Conservation (phyloP, 2,113 vertebrate species). For the Pionites leucogaster region DNA sequence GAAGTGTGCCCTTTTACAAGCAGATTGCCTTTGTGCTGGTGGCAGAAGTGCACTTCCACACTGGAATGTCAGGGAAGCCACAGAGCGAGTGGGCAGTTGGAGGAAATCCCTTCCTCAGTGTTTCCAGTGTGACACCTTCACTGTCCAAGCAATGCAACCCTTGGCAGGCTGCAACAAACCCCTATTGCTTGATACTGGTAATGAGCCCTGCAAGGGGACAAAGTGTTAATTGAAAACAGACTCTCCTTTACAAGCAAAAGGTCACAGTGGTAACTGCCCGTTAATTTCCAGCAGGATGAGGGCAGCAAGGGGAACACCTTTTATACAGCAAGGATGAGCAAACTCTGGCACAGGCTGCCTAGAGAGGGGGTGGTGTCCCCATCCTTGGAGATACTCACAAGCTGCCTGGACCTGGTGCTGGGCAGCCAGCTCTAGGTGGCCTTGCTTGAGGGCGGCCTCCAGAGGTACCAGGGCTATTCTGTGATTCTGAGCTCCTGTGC, state of each 20-base stretch:
- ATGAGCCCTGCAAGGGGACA: background rate
- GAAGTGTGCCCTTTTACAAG: rapidly evolving
- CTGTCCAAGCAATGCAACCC: rapidly evolving
- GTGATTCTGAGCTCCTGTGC: background rate
- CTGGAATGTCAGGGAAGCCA: background rate
- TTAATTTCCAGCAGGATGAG: background rate
- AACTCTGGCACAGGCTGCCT: background rate
- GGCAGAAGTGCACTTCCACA: background rate
- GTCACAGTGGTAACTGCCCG: background rate
- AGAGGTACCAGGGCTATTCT: background rate
- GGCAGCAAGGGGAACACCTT: background rate
- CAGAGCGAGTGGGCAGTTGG: background rate
- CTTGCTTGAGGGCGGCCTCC: background rate
- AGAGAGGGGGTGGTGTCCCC: background rate
- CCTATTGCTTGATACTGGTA: background rate
- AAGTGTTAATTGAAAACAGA: background rate
- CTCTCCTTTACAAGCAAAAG: background rate
- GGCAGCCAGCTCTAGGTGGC: background rate
- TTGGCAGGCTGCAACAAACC: background rate
- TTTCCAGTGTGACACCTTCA: rapidly evolving
- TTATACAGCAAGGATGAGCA: background rate
- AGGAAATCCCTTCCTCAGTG: background rate
- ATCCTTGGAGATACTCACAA: background rate
- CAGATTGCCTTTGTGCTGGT: rapidly evolving
- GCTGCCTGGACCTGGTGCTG: background rate